These are phyloP conservation scores for Noctua comes DNA, from an alignment of 2,888 invertebrate species.

Conservation along the genomic window DNA sequence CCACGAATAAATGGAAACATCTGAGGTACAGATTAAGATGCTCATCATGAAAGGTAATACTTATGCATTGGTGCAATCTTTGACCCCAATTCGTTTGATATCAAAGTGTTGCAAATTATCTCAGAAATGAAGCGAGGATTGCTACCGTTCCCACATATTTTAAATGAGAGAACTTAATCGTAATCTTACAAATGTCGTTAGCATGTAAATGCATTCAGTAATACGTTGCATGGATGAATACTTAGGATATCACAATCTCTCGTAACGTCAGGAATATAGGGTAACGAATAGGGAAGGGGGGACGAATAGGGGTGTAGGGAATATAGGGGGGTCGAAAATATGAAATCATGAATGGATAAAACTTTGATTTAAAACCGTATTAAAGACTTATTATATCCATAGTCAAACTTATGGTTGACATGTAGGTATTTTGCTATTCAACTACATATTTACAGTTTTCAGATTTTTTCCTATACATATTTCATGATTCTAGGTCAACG, in stretches of 20 bases:
- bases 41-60: conserved; percentile 38
- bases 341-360: not conserved
- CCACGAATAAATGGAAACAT: conserved; percentile 38
- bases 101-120: conserved; percentile 33
- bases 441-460: too few species aligned
- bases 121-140: conserved; percentile 41
- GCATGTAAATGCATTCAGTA: conserved; percentile 34
- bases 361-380: not conserved
- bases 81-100: conserved; percentile 48
- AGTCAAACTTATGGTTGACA: not conserved
- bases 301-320: too few species aligned
- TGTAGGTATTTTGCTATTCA: too few species aligned
- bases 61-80: conserved; percentile 40
- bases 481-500: too few species aligned
- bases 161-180: conserved; percentile 35
- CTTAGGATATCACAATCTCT: conserved; percentile 1
- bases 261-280: not conserved
- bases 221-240: not conserved
- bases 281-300: too few species aligned
- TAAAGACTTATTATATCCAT: not conserved
- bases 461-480: too few species aligned
- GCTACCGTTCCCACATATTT: conserved; percentile 53
- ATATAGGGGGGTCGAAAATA: too few species aligned
- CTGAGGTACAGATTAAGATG: conserved; percentile 33
- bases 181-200: conserved; percentile 46